Conservation (phyloP, 2,113 vertebrate genomes). For the Oncorhynchus kisutch region DNA sequence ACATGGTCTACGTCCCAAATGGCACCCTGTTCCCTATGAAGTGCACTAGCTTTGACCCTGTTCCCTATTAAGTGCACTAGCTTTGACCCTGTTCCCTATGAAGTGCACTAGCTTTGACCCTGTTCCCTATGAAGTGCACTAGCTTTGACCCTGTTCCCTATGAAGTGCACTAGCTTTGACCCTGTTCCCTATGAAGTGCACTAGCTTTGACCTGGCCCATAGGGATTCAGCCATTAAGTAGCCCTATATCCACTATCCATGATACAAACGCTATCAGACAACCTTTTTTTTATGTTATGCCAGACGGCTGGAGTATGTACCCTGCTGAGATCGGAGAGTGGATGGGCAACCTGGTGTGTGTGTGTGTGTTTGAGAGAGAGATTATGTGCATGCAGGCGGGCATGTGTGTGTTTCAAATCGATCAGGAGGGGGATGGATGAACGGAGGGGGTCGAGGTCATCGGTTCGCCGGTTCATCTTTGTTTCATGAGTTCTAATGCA, state of each 20-base stretch:
- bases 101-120: neutral
- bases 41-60: too few relatives aligned
- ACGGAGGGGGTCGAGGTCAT: neutral
- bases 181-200: too few relatives aligned
- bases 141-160: neutral
- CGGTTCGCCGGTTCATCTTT: neutral
- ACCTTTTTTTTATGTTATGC: neutral
- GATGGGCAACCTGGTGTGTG: neutral
- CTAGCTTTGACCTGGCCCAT: too few relatives aligned
- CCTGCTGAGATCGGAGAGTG: slow-evolving; percentile 13
- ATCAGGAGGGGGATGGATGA: neutral
- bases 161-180: too few relatives aligned
- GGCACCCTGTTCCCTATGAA: neutral
- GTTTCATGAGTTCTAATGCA: slow-evolving; percentile 1
- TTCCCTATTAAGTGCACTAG: too few relatives aligned
- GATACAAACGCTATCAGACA: neutral
- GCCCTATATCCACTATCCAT: neutral
- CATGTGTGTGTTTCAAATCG: slow-evolving; percentile 17
- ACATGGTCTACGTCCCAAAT: neutral
- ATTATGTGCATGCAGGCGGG: too few relatives aligned
- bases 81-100: neutral
- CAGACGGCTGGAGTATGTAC: neutral
- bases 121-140: too few relatives aligned
- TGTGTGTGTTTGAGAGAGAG: neutral
- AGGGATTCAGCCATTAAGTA: neutral